Evolutionary conservation across 1,140 invertebrate genomes (phyloP), one percentile per base, ranked within the genome.

Genomic region (Xylocopa sonorina): DNA sequence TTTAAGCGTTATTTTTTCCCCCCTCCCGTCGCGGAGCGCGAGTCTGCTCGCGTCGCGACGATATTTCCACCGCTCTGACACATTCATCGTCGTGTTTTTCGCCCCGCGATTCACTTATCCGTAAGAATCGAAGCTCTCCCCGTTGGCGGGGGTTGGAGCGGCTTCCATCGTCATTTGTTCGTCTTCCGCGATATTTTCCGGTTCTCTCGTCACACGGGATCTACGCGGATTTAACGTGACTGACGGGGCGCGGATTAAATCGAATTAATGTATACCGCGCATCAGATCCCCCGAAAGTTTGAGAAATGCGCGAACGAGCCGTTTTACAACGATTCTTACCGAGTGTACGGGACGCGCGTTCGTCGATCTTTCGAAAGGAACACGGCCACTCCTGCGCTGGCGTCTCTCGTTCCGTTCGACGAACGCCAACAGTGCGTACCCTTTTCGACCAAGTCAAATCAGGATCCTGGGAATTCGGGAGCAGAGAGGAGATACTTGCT

Each of bases 211-310:
- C 57, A 43, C n/a, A 41, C 57, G 46, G 78, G 74, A 81, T 84
- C 69, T 78, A 78, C 66, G 34, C 14, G 80, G 85, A 83, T 87
- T 87, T 82, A 81, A 69, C 63, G 21, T 87, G 73, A 87, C 68
- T 80, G 82, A 87, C 80, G 80, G 32, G 27, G 9, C 77, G 57
- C 57, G 58, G 72, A 81, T 85, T 84, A 84, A 85, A 85, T n/a
- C n/a, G n/a, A n/a, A n/a, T n/a, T n/a, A n/a, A n/a, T n/a, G n/a
- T n/a, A n/a, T n/a, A n/a, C n/a, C 77, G 57, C 57, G 58, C 67
- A 81, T 85, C 81, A 84, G 84, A 85, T 85, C 51, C 78, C 68
- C 38, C 46, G n/a, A 12, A 72, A 84, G 68, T 73, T 77, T 64
- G 69, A 58, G 50, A 62, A 67, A 68, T 63, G 32, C 27, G 58